Base-by-base conservation (phyloP, 2,113 vertebrate species). In the Phocoena sinus region DNA sequence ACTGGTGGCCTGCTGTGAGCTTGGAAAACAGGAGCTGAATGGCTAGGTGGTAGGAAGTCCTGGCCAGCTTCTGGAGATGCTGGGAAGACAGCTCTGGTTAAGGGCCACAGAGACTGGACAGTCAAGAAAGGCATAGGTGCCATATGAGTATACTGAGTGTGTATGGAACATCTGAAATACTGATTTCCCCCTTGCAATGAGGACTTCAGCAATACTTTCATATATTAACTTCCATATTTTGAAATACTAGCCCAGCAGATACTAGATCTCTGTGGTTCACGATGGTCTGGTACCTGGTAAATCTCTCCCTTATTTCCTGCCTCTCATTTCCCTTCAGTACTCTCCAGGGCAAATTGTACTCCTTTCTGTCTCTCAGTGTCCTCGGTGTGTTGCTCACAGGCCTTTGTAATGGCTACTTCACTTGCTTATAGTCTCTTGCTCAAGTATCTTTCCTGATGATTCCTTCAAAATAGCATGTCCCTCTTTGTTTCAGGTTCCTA, bases 381-480 rank as follows among this genome's bases (percentile, higher is more conserved):
- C 38, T 85, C 7, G 44, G n/a, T 7, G 0, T 4, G 5, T 15
- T 21, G 9, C 8, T 33, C 31, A 5, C 0, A 5, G 25, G 6
- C 5, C 23, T 63, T 70, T 33, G 62, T 26, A 81, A 2, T 10
- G 70, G 33, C 33, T 68, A 2, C 28, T 65, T 74, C 3, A 62
- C 10, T 6, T 91, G 47, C 36, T 25, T 13, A 31, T 20, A 13
- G 4, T 21, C 18, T 81, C 23, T 65, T 38, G 9, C 28, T 74
- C 79, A 84, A 47, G 13, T 65, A 17, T 20, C 56, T 84, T 33
- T n/a, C 65, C 7, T 36, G 56, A 44, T 56, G 23, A 89, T 65
- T 6, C 23, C 17, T 94, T 85, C 31, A 87, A 92, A 83, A 62
- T 60, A 65, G 15, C 28, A 33, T 70, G 17, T 81, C 28, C 11